Evolutionary conservation across 1,140 invertebrate genomes (phyloP), one percentile per base, ranked within the genome.

Genomic region (Papilio machaon): DNA sequence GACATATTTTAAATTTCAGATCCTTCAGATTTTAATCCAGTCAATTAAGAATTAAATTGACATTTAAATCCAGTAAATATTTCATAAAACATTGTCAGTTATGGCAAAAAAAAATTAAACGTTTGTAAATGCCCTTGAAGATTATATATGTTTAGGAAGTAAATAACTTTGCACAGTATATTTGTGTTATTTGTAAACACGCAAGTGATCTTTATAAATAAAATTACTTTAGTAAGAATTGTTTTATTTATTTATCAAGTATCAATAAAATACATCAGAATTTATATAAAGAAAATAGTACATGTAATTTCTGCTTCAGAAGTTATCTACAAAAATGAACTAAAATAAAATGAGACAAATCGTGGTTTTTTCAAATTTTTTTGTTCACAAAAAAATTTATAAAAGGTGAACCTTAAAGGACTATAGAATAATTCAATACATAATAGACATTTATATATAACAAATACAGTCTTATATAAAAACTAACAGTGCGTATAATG

Each of bases 251-350:
- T 54, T 17, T 30, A 30, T 30, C 23, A 30, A 67, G 11, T 30
- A 38, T 15, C 64, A 70, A 70, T 70, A 70, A 70, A 67, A 67
- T 67, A 70, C 30, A 70, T 35, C 10, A 70, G 60, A 64, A 23
- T 64, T 10, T 1, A 35, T 15, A 23, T 60, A 38, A 35, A 64
- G 35, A 38, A 70, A 70, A 30, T 30, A 30, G 23, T 35, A 67
- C 64, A 70, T 35, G 3, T 67, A 35, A 70, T 35, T 67, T 67
- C n/a, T 67, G 23, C 4, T 35, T 15, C 17, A 58, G 13, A 30
- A 9, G 8, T 4, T 5, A 67, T 67, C 3, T 70, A 70, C 64
- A 35, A 7, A 70, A 70, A 38, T 70, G n/a, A 9, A 58, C n/a
- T 58, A n/a, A n/a, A n/a, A n/a, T 17, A 43, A 43, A 43, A 43